Evolutionary conservation across 2,888 invertebrate species (phyloP).

Genomic region (Lottia scabra): DNA sequence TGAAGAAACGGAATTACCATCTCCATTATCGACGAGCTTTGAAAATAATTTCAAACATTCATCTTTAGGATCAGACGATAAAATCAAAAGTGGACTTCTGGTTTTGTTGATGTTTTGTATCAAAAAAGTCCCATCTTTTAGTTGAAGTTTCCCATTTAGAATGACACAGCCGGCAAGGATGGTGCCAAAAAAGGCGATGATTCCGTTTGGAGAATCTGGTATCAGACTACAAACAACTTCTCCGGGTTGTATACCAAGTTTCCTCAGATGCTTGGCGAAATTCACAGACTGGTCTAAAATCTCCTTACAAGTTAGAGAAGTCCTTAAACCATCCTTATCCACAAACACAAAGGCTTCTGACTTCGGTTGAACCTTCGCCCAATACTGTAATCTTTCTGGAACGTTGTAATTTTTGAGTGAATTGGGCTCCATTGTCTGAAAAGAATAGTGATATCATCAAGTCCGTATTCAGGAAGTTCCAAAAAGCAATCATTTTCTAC

Average conservation of each 20-base stretch:
- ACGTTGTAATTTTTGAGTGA: not conserved
- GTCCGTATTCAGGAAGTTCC: too few relatives aligned
- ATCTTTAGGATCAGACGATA: not conserved
- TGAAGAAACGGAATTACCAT: not conserved
- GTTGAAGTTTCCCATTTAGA: not conserved
- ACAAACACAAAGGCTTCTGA: constrained; percentile 7
- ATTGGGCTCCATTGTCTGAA: not conserved
- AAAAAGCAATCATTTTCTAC: too few relatives aligned
- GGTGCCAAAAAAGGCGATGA: constrained; percentile 7
- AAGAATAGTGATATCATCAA: too few relatives aligned
- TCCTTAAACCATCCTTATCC: not conserved
- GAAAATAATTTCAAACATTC: not conserved
- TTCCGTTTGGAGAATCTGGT: constrained; percentile 8
- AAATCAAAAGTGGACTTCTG: not conserved
- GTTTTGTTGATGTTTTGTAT: not conserved
- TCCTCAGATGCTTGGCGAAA: not conserved
- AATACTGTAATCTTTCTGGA: constrained; percentile 5
- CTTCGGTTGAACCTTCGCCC: not conserved
- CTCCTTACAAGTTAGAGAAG: constrained; percentile 2
- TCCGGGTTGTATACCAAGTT: not conserved
- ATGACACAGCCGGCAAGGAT: constrained; percentile 1
- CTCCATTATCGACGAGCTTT: not conserved
- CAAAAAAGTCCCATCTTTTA: constrained; percentile 8
- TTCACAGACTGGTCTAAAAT: not conserved
- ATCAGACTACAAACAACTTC: constrained; percentile 7